Evolutionary conservation across 2,888 invertebrate species (phyloP).

Genomic region (Emmelina monodactyla): DNA sequence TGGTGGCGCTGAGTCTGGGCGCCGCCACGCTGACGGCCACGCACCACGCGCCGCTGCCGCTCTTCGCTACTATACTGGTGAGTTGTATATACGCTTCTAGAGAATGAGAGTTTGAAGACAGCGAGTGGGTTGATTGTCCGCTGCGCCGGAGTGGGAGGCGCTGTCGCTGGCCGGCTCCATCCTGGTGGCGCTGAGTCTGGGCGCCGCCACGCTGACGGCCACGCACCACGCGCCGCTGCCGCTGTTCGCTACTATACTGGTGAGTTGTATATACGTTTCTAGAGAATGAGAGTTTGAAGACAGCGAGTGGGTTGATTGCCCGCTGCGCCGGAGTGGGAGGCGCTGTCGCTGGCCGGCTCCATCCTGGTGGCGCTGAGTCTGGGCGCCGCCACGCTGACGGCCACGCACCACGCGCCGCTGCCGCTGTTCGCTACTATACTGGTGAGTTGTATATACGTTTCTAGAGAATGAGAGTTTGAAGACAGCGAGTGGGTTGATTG

Average conservation of each 20-base stretch:
- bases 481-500: too few relatives aligned
- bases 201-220: constrained; percentile 68
- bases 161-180: constrained; percentile 69
- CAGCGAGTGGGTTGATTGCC: too few relatives aligned
- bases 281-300: too few relatives aligned
- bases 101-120: too few relatives aligned
- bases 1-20: constrained; percentile 67
- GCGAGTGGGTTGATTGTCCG: too few relatives aligned
- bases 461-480: too few relatives aligned
- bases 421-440: constrained; percentile 81
- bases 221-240: constrained; percentile 72
- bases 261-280: too few relatives aligned
- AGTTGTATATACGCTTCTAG: too few relatives aligned
- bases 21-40: constrained; percentile 70
- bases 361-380: constrained; percentile 66
- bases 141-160: constrained; percentile 68
- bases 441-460: too few relatives aligned
- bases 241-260: constrained; percentile 78
- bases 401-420: constrained; percentile 68
- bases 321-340: constrained; percentile 67
- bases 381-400: constrained; percentile 69
- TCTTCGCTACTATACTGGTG: constrained; percentile 79
- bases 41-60: constrained; percentile 70
- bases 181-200: constrained; percentile 65
- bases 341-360: constrained; percentile 68